phyloP scores from a whole-genome alignment of 2,113 vertebrate species.

The Daboia siamensis region DNA sequence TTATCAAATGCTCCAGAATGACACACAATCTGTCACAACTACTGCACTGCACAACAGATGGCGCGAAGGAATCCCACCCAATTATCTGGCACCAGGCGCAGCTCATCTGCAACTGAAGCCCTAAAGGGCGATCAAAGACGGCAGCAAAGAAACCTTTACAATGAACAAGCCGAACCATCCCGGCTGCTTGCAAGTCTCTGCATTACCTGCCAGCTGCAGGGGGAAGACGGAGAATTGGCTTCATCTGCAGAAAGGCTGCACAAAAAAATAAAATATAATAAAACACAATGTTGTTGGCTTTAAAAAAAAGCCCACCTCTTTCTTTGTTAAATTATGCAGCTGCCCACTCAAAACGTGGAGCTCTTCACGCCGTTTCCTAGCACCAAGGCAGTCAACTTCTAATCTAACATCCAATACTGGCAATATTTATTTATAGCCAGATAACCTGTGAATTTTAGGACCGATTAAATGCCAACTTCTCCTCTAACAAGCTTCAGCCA shows the following conservation, averaged over 20 bases:
- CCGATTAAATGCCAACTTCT: background rate
- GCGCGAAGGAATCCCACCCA: background rate
- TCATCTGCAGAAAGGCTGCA: constrained; percentile 85
- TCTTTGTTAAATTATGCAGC: background rate
- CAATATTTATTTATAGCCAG: background rate
- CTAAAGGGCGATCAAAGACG: background rate
- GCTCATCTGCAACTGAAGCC: background rate
- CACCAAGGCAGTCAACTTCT: background rate
- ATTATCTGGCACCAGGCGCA: background rate
- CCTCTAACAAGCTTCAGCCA: background rate
- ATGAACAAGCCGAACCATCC: background rate
- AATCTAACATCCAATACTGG: background rate
- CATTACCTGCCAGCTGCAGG: constrained; percentile 84
- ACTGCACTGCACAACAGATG: background rate
- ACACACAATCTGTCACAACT: background rate
- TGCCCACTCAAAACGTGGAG: background rate
- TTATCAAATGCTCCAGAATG: background rate
- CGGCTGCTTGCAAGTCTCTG: background rate
- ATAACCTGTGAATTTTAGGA: background rate
- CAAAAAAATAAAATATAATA: constrained; percentile 27
- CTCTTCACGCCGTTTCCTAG: background rate
- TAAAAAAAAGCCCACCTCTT: background rate
- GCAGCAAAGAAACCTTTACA: background rate
- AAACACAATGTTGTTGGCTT: constrained; percentile 4
- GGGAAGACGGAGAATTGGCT: constrained; percentile 78